Base-by-base conservation (phyloP, 1,140 invertebrate species). In the Epicauta chinensis region DNA sequence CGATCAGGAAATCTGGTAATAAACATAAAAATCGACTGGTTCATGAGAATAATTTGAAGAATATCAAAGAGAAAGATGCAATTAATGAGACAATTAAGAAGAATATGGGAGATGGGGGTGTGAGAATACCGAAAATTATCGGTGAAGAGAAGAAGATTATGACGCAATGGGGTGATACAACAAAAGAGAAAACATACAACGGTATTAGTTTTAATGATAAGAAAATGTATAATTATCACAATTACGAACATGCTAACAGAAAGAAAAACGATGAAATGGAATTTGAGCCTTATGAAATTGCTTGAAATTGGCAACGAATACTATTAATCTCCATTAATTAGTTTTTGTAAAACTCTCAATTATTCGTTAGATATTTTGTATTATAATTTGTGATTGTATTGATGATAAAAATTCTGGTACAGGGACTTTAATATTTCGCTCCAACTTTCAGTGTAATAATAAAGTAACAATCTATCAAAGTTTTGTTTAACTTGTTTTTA, bases 201-300 rank as follows among this genome's bases (percentile, higher is more conserved):
- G 56, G 49, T 7, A 59, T 62, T 5, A 59, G 44, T 31, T 61
- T 58, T 34, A 65, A 60, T 32, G 46, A 61, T 12, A 34, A 34
- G 32, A 52, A 50, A 34, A 32, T 31, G 11, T 62, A 60, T 43
- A 54, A 67, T 53, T 65, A 46, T 31, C 53, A 67, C 32, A 62
- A 65, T 31, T 60, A 64, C 34, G 58, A 67, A 3, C 58, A 64
- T 36, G 14, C 59, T 1, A 59, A 53, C 45, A 54, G 71, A 3
- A 77, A 76, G 42, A 83, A 84, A 61, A 83, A 83, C 60, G 82
- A 83, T 5, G 86, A 89, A 56, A 89, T 89, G 79, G 84, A 88
- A 60, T 89, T 89, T 53, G 86, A 89, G 69, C 82, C 86, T 53
- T 89, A 87, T 55, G 84, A 89, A 72, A 80, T 89, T 23, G 66